Evolutionary conservation across 2,888 invertebrate species (phyloP).

Genomic region (Andrena camellia): DNA sequence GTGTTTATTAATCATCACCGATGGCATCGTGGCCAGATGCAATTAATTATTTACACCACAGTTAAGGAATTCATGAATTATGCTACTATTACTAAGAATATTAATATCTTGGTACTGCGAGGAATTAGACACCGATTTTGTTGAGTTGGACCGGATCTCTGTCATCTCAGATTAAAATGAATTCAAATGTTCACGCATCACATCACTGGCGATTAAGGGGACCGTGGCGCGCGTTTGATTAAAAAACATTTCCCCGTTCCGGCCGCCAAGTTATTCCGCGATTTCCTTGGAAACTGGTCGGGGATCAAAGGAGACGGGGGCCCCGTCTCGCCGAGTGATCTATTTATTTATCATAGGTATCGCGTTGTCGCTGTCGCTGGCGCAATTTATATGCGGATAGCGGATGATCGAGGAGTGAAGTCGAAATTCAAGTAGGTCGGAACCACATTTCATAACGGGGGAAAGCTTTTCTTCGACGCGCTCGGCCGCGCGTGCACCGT

Average conservation of each 20-base stretch:
- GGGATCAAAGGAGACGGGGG: constrained; percentile 9
- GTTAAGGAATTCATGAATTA: background rate
- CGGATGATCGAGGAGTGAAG: constrained; percentile 49
- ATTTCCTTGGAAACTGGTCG: constrained; percentile 13
- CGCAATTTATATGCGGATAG: constrained; percentile 58
- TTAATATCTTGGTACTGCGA: too few species aligned
- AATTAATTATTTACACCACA: background rate
- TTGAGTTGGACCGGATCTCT: too few species aligned
- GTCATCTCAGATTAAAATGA: too few species aligned
- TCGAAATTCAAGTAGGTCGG: constrained; percentile 49
- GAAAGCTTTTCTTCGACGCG: constrained; percentile 28
- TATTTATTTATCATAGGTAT: constrained; percentile 59
- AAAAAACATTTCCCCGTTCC: background rate
- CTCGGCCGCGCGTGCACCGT: background rate
- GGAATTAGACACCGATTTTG: too few species aligned
- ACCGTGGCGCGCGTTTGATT: too few species aligned
- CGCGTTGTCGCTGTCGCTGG: constrained; percentile 26
- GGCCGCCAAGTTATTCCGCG: constrained; percentile 15
- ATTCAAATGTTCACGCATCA: too few species aligned
- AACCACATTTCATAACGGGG: constrained; percentile 22
- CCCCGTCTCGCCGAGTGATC: constrained; percentile 10
- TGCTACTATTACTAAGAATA: too few species aligned
- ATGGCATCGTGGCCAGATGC: background rate
- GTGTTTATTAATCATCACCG: background rate
- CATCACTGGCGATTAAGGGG: too few species aligned